Evolutionary conservation across 2,888 invertebrate species (phyloP).

Genomic region (Serrognathus titanus): DNA sequence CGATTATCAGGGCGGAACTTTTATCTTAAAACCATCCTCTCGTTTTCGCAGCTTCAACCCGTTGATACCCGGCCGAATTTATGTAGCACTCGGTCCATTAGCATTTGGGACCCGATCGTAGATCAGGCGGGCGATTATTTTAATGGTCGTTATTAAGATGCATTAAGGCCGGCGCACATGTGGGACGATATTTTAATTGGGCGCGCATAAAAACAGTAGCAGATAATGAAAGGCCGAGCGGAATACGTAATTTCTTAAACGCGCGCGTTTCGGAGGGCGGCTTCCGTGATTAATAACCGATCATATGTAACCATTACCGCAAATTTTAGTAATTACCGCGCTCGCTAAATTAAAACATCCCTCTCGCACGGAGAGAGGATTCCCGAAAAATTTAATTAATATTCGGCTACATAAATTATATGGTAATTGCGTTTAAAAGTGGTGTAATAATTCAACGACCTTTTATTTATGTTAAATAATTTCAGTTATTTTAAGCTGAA

Average conservation of each 20-base stretch:
- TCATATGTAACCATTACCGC: not conserved
- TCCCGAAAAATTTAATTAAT: too few relatives aligned
- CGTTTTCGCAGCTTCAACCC: too few relatives aligned
- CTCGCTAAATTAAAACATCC: too few relatives aligned
- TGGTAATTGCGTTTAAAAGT: too few relatives aligned
- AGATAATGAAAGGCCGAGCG: constrained; percentile 34
- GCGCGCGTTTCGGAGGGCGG: constrained; percentile 5
- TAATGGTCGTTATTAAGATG: constrained; percentile 41
- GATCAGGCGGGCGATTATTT: constrained; percentile 28
- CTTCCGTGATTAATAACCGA: not conserved
- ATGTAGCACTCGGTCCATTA: constrained; percentile 19
- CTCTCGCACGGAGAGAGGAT: too few relatives aligned
- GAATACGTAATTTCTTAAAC: constrained; percentile 31
- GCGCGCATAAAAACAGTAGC: constrained; percentile 34
- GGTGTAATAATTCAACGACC: too few relatives aligned
- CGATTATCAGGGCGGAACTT: too few relatives aligned
- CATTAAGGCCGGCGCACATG: constrained; percentile 37
- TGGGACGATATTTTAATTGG: constrained; percentile 41
- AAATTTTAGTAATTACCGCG: not conserved
- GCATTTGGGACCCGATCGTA: constrained; percentile 26
- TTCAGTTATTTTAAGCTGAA: not conserved
- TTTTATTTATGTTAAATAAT: too few relatives aligned
- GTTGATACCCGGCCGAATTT: too few relatives aligned
- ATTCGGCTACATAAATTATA: too few relatives aligned
- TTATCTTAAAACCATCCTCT: too few relatives aligned